phyloP scores from a whole-genome alignment of 1,140 invertebrate genomes.

The Zaprionus lachaisei region DNA sequence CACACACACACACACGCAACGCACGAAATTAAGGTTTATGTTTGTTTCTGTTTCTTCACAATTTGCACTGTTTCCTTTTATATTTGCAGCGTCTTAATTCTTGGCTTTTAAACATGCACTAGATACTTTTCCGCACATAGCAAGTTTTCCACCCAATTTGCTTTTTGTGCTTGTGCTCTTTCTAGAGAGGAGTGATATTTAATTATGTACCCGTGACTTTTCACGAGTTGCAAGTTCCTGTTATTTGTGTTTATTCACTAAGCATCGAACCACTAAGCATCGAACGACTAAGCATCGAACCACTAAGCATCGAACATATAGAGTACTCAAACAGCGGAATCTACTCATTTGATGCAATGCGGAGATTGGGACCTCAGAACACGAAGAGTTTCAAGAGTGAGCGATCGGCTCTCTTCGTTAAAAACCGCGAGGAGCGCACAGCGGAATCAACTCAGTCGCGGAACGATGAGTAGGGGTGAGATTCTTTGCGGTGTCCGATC shows the following conservation, averaged over 20 bases:
- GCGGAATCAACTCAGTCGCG: too few species aligned
- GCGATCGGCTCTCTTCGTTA: too few species aligned
- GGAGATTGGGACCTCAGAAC: too few species aligned
- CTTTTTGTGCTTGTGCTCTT: constrained; percentile 52
- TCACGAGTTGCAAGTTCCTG: background rate
- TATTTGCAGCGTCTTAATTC: constrained; percentile 24
- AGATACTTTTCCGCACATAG: constrained; percentile 57
- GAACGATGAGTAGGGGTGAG: too few species aligned
- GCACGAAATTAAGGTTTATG: background rate
- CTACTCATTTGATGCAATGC: too few species aligned
- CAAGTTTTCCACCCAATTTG: constrained; percentile 72
- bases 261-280: too few species aligned
- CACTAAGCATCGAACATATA: too few species aligned
- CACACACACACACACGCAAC: constrained; percentile 18
- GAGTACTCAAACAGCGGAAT: too few species aligned
- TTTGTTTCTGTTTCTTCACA: constrained; percentile 13
- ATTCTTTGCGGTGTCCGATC: too few species aligned
- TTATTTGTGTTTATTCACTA: background rate
- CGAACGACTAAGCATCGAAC: too few species aligned
- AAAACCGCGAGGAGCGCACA: too few species aligned
- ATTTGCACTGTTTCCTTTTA: constrained; percentile 21
- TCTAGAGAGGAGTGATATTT: constrained; percentile 31
- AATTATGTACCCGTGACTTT: constrained; percentile 10
- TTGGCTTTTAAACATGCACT: constrained; percentile 23
- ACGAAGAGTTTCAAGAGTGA: too few species aligned